Base-by-base conservation (phyloP, 2,113 vertebrate species). In the Hypanus sabinus region DNA sequence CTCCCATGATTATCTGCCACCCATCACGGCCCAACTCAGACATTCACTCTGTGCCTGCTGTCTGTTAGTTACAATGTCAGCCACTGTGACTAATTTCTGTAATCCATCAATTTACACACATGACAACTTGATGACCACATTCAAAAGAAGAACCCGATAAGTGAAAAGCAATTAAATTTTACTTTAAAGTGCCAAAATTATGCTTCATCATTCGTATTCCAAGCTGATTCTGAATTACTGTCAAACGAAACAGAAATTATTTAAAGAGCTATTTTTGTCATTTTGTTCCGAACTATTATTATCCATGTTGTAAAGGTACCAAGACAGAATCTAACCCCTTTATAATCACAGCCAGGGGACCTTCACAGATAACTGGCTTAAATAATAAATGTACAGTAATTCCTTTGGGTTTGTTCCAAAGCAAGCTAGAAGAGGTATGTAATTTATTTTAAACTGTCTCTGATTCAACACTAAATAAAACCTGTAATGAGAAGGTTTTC, bases 391-490 rank as follows among this genome's bases (percentile, higher is more conserved):
- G 85, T 46, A 46, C 46, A 46, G 46, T 5, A 65, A 36, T 16
- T 33, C 30, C 16, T 90, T 90, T 90, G 85, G 60, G 85, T 33
- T 65, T 90, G 85, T 90, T 62, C 85, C 85, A 65, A 16, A 33
- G n/a, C 85, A 65, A 20, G 60, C 60, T 33, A n/a, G 14, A 65
- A 88, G n/a, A 62, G 57, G 11, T n/a, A n/a, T 62, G 57, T 60
- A 88, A 90, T 90, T 65, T 14, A 90, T 33, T 90, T 88, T 62
- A 88, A n/a, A 88, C 30, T 88, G 85, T 5, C 62, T 90, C 60
- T 90, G 85, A 90, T 90, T 90, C 60, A 90, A 60, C 60, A 90
- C 60, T 33, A 65, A 88, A 88, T 88, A 30, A 62, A 88, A 88
- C 27, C 57, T 62, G 27, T n/a, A 88, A 90, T 90, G 60, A 65